Evolutionary conservation across 2,113 vertebrate species (phyloP), one percentile per base, ranked within the genome.

Genomic region (Capra hircus): DNA sequence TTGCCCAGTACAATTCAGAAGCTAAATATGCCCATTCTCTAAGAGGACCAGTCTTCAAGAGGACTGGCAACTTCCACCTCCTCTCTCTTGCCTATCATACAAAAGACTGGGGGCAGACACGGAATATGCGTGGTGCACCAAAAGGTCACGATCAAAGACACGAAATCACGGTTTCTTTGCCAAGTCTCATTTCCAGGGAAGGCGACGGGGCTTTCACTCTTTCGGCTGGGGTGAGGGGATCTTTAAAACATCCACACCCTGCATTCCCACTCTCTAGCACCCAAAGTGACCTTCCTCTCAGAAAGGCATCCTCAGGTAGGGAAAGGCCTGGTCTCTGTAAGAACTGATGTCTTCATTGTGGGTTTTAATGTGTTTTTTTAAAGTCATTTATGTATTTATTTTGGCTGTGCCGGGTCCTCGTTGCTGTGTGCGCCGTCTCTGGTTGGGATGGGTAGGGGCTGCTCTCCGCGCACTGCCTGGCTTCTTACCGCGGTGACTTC

Each of bases 71-170:
- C 40, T 77, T 28, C 45, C 23, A 33, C 40, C 40, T 4, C 40
- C 28, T 55, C 25, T 90, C 5, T 64, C 52, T 48, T 36, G 52
- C 23, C 36, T 19, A 16, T 3, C 15, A 4, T 2, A 8, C 12
- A 3, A 3, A 36, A 52, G 43, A 25, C 6, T 27, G 55, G 43
- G 27, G 43, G 12, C 50, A 10, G 40, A 64, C 33, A 15, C 4
- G 1, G 43, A 85, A 19, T 10, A 14, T 1, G 1, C 28, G 6
- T 0, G 1, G 7, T 3, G 2, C 8, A 2, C 28, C 15, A n/a
- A 9, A 13, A 27, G 17, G 16, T 59, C 33, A 4, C 1, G 78
- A 23, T 15, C 40, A 12, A 28, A 45, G 43, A 28, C 64, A 9
- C 8, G 55, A 25, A 13, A 33, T 67, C 16, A 21, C 1, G 9